These are phyloP conservation scores for Melanotaenia maccullochi DNA, from an alignment of 2,797 vertebrate species.

Conservation along the genomic window DNA sequence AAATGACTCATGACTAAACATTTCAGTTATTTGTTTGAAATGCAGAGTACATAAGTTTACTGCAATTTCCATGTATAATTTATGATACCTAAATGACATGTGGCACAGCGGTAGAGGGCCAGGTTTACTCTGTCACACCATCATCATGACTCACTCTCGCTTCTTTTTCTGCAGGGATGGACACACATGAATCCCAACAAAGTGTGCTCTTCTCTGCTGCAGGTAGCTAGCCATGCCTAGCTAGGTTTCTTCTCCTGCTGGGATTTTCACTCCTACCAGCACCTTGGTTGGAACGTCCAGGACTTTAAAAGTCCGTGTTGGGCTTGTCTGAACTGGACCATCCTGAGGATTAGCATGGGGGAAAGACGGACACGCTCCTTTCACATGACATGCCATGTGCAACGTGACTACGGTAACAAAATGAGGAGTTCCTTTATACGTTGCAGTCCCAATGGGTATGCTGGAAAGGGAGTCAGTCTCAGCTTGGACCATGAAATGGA, in stretches of 20 bases:
- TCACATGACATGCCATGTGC: constrained; percentile 74
- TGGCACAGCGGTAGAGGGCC: constrained; percentile 4
- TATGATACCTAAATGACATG: constrained; percentile 20
- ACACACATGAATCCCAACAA: constrained; percentile 44
- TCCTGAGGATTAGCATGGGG: constrained; percentile 58
- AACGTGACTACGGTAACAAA: constrained; percentile 68
- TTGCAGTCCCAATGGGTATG: constrained; percentile 73
- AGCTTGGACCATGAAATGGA: constrained; percentile 62
- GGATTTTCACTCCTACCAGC: constrained; percentile 14
- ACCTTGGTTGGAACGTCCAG: constrained; percentile 19
- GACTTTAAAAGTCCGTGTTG: constrained; percentile 18
- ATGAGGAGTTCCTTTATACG: constrained; percentile 63
- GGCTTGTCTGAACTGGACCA: constrained; percentile 8
- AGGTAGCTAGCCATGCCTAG: constrained; percentile 58
- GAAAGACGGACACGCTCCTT: constrained; percentile 73
- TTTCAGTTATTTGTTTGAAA: background rate
- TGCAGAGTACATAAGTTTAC: background rate
- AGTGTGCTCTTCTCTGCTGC: constrained; percentile 35
- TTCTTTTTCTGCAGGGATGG: constrained; percentile 71
- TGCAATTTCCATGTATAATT: constrained; percentile 16
- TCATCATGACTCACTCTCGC: constrained; percentile 49
- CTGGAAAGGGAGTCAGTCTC: constrained; percentile 54
- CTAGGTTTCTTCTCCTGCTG: constrained; percentile 27
- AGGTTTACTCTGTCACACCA: constrained; percentile 30
- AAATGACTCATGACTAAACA: background rate